Evolutionary conservation across 2,113 vertebrate species (phyloP).

Genomic region (Pteropus alecto): DNA sequence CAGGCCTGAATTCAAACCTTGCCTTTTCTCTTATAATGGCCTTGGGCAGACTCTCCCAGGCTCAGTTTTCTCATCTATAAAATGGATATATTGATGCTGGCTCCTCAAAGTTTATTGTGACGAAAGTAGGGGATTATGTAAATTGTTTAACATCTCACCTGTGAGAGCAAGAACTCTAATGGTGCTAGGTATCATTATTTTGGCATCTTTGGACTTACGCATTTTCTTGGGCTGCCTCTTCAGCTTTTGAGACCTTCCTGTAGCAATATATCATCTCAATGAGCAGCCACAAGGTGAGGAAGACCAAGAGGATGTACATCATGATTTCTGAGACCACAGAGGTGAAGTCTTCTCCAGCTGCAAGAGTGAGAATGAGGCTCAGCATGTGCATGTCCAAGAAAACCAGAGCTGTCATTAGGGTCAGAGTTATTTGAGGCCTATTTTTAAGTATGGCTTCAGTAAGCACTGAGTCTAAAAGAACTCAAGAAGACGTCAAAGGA

Average conservation of each 20-base stretch:
- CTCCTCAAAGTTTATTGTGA: neutral
- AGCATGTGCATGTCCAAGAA: neutral
- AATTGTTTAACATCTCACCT: neutral
- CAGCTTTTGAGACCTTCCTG: constrained; percentile 96
- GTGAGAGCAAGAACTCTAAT: neutral
- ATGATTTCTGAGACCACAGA: constrained; percentile 96
- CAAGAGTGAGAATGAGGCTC: constrained; percentile 39
- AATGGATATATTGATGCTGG: neutral
- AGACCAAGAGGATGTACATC: constrained; percentile 98
- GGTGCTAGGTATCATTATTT: neutral
- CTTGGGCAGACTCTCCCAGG: neutral
- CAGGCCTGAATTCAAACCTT: neutral
- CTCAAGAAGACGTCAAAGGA: neutral
- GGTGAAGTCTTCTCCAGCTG: constrained; percentile 89
- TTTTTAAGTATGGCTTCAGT: neutral
- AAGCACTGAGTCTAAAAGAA: neutral
- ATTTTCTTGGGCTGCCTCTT: constrained; percentile 92
- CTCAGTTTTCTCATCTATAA: neutral
- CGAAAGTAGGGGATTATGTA: neutral
- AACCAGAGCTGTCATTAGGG: neutral
- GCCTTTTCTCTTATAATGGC: neutral
- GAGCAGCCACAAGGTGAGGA: constrained; percentile 96
- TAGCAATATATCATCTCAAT: constrained; percentile 99
- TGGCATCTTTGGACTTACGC: constrained; percentile 86
- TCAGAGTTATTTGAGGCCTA: neutral